Percentiles rank a stretch among this genome's conserved stretches.
phyloP scores from a whole-genome alignment of 2,888 invertebrate species.

The Eupithecia dodoneata region DNA sequence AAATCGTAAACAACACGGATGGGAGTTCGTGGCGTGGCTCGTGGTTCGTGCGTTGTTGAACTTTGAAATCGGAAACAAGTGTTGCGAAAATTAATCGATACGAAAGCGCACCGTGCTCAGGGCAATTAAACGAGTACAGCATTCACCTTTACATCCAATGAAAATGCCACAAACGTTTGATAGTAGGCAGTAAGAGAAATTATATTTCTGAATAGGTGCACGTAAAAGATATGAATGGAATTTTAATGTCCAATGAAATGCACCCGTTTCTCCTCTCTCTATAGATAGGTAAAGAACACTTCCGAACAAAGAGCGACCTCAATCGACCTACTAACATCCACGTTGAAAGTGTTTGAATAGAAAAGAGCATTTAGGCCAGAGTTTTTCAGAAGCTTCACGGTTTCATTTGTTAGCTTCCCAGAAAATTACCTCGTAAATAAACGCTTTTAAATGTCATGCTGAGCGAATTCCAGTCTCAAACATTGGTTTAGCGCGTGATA shows the following conservation, averaged over 20 bases:
- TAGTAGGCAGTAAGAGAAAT: constrained; percentile 16
- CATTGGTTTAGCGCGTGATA: constrained; percentile 70
- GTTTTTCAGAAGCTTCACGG: constrained; percentile 33
- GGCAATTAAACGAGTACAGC: constrained; percentile 19
- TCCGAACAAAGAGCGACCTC: not conserved
- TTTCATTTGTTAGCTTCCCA: constrained; percentile 27
- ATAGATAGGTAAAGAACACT: constrained; percentile 13
- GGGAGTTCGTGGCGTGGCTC: constrained; percentile 47
- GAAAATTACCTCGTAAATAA: constrained; percentile 45
- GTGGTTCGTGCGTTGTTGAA: constrained; percentile 59
- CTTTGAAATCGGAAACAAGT: constrained; percentile 62
- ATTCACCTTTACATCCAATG: constrained; percentile 29
- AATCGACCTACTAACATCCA: constrained; percentile 4
- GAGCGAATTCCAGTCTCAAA: constrained; percentile 70
- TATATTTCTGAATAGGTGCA: constrained; percentile 11
- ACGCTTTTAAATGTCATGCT: constrained; percentile 71
- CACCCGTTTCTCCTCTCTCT: constrained; percentile 7
- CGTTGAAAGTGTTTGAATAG: constrained; percentile 41
- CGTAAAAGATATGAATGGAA: constrained; percentile 6
- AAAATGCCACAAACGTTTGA: constrained; percentile 20
- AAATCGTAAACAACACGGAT: constrained; percentile 55
- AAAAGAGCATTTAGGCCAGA: constrained; percentile 41
- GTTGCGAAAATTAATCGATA: constrained; percentile 68
- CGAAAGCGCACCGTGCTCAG: constrained; percentile 36
- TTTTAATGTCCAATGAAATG: constrained; percentile 6